phyloP scores from a whole-genome alignment of 2,797 vertebrate species.

The Syncerus caffer region DNA sequence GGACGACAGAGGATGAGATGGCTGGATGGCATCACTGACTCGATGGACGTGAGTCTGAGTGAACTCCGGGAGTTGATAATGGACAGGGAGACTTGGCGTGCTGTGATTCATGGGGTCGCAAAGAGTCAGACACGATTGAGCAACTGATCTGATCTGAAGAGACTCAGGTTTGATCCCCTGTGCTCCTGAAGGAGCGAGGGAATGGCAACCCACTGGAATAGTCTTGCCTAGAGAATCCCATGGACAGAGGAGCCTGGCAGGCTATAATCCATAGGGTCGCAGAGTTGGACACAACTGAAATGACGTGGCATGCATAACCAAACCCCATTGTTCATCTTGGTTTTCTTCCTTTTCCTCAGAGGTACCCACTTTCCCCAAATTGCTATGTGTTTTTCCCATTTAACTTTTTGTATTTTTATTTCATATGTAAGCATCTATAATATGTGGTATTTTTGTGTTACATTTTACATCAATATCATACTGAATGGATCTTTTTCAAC shows the following conservation, averaged over 20 bases:
- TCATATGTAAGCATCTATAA: neutral
- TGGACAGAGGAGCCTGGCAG: neutral
- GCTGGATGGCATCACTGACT: too few species aligned
- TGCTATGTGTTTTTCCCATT: neutral
- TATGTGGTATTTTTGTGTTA: neutral
- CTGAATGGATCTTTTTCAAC: neutral
- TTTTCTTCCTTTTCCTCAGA: neutral
- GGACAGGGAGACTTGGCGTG: too few species aligned
- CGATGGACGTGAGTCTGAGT: too few species aligned
- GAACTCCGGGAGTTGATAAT: too few species aligned
- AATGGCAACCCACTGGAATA: neutral
- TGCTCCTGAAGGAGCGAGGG: neutral
- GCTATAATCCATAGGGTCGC: neutral
- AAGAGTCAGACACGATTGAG: too few species aligned
- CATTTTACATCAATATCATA: neutral
- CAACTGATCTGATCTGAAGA: neutral
- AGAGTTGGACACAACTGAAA: neutral
- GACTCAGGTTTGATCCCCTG: neutral
- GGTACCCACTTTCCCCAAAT: neutral
- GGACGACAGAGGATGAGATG: too few species aligned
- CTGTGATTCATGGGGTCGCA: too few species aligned
- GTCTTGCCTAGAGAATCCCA: neutral
- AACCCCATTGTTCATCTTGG: neutral
- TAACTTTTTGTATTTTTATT: constrained; percentile 8
- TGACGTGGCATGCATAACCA: neutral